Evolutionary conservation across 2,888 invertebrate genomes (phyloP), one percentile per base, ranked within the genome.

Genomic region (Amiota mariae): DNA sequence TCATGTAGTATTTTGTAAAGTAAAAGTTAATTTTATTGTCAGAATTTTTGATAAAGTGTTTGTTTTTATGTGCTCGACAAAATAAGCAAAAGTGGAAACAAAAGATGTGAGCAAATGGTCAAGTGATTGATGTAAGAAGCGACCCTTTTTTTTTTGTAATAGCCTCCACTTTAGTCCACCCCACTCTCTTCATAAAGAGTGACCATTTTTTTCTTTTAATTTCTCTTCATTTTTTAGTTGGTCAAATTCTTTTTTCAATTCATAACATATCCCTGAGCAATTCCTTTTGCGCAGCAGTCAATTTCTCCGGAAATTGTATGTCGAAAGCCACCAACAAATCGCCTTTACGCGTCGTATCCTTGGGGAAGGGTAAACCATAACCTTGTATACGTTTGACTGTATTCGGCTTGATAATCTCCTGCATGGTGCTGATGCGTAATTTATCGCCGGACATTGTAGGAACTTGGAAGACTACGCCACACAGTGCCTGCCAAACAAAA

Each of bases 321-420:
- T 98, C 98, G 89, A 99, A 99, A 77, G 95, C 95, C 56, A 99
- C 96, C 75, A 99, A 92, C 15, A 99, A 92, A 91, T 98, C 98
- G 76, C 98, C 98, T 90, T 95, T 95, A 86, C 95, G 92, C 51
- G 94, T 93, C 6, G 96, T 95, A 88, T 98, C 98, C 91, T 98
- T 98, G 9, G 98, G 97, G 90, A 95, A 93, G 9, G 98, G 98
- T 79, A 99, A 91, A 0, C 98, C 98, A 85, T 97, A 96, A 67
- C 97, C 97, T 73, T 95, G 95, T 87, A 98, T 95, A 88, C 97
- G 93, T 89, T 96, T 96, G 61, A 95, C 94, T 73, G 95, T 95
- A 87, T 94, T 95, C 61, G 98, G 98, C 90, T 97, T 98, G 78
- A 98, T 94, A 73, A 97, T 93, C 90, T 97, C 96, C 82, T 93